Evolutionary conservation across 1,140 invertebrate species (phyloP), one percentile per base, ranked within the genome.

Genomic region (Drosophila sechellia): DNA sequence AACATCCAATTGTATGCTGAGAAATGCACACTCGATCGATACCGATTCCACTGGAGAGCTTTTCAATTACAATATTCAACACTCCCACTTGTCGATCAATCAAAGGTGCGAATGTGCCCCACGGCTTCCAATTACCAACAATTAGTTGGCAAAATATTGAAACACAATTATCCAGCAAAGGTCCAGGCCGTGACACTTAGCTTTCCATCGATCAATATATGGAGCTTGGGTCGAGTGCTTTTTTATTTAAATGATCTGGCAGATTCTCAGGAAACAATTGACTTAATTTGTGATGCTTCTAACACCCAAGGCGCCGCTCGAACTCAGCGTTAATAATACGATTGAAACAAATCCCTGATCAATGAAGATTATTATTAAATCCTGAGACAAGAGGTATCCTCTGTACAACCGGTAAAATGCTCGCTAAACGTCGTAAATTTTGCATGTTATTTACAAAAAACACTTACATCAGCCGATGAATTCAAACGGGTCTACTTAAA

Each of bases 141-240:
- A 70, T 86, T 86, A 86, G 75, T 86, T 83, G 83, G 83, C 83
- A 87, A 79, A 86, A 86, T 87, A 79, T 75, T 78, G 53, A 85
- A 71, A 68, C 43, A 52, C 22, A 74, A 68, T 64, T 54, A 64
- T 58, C 57, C 66, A 59, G 35, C 27, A 81, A 65, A 75, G 59
- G 83, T 60, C 83, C 83, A 83, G 66, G 48, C 81, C 39, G 54
- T 79, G 83, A 76, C 75, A 87, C 70, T 87, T 40, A 48, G 48
- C 68, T 78, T 64, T 40, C 45, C 70, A 81, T 86, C 79, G 57
- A 81, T 74, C 79, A 86, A 42, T 56, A 66, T 61, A 49, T 71
- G 49, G 17, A 31, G 40, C 49, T 25, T 15, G 34, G 39, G 59
- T 84, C 69, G 77, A 84, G 52, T 71, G 70, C 22, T 56, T 37